Evolutionary conservation across 1,140 invertebrate species (phyloP), one percentile per base, ranked within the genome.

Genomic region (Drosophila punjabiensis): DNA sequence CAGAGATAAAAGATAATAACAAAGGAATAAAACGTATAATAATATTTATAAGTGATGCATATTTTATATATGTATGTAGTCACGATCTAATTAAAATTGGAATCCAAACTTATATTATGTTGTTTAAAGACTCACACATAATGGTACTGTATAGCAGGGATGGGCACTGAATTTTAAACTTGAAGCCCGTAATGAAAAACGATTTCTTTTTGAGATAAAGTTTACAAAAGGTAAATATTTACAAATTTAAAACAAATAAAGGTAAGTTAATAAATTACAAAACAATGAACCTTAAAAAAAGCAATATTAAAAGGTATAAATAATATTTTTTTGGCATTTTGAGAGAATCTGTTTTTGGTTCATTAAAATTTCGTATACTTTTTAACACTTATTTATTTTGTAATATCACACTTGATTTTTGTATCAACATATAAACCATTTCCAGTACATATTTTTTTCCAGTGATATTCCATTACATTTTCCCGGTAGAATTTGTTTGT

Each of bases 401-500:
- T 9, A 24, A 24, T 24, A 24, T 24, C 1, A 24, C 24, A n/a
- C 16, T 41, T 8, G 6, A n/a, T 47, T 48, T 48, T 24, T 48
- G 20, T 48, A 14, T 33, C 13, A 5, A 13, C 37, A 37, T 13
- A 24, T 5, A 16, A 35, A 5, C 1, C 20, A 9, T 4, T 20
- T 16, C 5, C 33, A 16, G 0, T 0, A 8, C 2, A n/a, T 11
- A 24, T 16, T 24, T 28, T 58, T 59, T 59, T 39, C 6, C 8
- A 10, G 14, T 56, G 24, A 39, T 62, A 52, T 20, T 33, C 1
- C 7, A 11, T 43, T 18, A 13, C 11, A 28, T 41, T 41, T 13
- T 14, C 8, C 37, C 3, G 20, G 32, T 24, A 53, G 59, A n/a
- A 63, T 52, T n/a, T 20, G 14, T 45, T 60, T 59, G n/a, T 47